These are phyloP conservation scores for Perca flavescens DNA, from an alignment of 2,113 vertebrate genomes.

Conservation along the genomic window DNA sequence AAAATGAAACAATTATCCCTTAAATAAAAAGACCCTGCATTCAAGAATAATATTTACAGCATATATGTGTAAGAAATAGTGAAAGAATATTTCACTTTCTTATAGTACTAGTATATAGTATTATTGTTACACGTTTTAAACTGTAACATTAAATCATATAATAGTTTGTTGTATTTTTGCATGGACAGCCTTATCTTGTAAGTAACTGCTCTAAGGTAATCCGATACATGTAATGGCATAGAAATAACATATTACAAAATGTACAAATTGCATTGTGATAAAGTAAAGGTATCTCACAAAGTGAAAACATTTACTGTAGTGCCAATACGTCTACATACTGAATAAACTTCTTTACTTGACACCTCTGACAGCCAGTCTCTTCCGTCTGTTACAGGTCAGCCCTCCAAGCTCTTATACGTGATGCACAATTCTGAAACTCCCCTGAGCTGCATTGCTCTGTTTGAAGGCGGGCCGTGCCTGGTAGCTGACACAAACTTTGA, in stretches of 20 bases:
- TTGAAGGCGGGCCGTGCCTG: conserved; percentile 94
- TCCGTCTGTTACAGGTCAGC: conserved; percentile 87
- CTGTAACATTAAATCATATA: not conserved
- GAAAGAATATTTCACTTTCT: not conserved
- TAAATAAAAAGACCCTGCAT: not conserved
- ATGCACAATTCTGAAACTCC: conserved; percentile 98
- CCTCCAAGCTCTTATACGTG: conserved; percentile 94
- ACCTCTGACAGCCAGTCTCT: not conserved
- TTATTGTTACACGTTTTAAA: too few relatives aligned
- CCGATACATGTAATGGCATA: not conserved
- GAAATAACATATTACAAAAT: not conserved
- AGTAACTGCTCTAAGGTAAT: not conserved
- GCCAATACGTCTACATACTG: not conserved
- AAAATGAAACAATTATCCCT: not conserved
- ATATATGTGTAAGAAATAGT: not conserved
- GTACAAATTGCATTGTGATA: not conserved
- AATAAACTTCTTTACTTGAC: not conserved
- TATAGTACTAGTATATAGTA: not conserved
- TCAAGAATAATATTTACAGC: not conserved
- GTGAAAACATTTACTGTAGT: not conserved
- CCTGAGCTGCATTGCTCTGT: conserved; percentile 94
- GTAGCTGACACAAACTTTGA: conserved; percentile 96
- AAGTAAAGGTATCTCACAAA: conserved; percentile 6
- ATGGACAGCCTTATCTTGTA: not conserved
- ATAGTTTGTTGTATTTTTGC: not conserved